Evolutionary conservation across 2,888 invertebrate genomes (phyloP).

Genomic region (Aleiodes leptofemur): DNA sequence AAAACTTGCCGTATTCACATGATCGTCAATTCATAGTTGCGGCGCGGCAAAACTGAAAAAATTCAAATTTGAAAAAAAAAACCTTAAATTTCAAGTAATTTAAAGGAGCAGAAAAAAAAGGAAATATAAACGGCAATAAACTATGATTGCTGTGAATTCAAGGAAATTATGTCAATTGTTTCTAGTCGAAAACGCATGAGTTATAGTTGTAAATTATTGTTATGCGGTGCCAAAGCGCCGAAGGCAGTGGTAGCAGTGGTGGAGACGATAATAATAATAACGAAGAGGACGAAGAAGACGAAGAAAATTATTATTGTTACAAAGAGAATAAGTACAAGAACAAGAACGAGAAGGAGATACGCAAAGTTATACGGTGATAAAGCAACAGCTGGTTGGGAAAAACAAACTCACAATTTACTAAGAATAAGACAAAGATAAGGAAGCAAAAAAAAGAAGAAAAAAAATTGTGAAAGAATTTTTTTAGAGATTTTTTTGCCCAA

Average conservation of each 20-base stretch:
- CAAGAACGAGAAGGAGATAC: constrained; percentile 24
- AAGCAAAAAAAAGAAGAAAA: neutral
- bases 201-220: constrained; percentile 58
- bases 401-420: too few relatives aligned
- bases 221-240: constrained; percentile 65
- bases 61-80: too few relatives aligned
- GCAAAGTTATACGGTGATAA: constrained; percentile 27
- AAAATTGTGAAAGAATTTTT: constrained; percentile 1
- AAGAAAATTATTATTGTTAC: constrained; percentile 15
- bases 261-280: constrained; percentile 57
- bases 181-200: constrained; percentile 56
- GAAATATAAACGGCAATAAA: neutral
- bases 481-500: too few relatives aligned
- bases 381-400: constrained; percentile 35
- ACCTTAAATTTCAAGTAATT: too few relatives aligned
- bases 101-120: too few relatives aligned
- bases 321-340: constrained; percentile 43
- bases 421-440: constrained; percentile 7
- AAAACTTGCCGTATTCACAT: too few relatives aligned
- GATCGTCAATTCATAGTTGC: too few relatives aligned
- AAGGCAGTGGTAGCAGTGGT: constrained; percentile 62
- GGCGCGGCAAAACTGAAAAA: too few relatives aligned
- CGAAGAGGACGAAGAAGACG: constrained; percentile 43
- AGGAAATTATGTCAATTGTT: constrained; percentile 57
- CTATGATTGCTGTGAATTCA: constrained; percentile 38